Evolutionary conservation across 2,113 vertebrate species (phyloP).

Genomic region (Psittacula cyanocephala): DNA sequence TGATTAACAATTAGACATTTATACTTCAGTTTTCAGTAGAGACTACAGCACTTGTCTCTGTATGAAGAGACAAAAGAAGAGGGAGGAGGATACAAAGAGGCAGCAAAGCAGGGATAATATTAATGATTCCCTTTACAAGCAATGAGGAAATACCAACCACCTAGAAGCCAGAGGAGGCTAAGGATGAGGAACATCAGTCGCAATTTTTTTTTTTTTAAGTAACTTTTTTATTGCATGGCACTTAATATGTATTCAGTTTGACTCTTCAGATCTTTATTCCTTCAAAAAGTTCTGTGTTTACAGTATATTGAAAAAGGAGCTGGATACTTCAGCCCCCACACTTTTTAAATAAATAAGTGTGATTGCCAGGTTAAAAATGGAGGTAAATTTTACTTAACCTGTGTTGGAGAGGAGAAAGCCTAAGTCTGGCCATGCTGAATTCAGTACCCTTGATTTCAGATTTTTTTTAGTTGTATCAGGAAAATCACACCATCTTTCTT

Average conservation of each 20-base stretch:
- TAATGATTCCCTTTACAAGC: neutral
- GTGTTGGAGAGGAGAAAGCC: neutral
- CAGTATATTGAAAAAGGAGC: neutral
- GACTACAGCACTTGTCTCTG: neutral
- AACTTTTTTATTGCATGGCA: neutral
- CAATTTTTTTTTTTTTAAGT: neutral
- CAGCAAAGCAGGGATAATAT: neutral
- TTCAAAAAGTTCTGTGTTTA: neutral
- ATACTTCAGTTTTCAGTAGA: neutral
- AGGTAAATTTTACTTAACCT: neutral
- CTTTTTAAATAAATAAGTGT: neutral
- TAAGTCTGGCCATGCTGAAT: neutral
- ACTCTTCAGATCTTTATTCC: neutral
- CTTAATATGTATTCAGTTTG: neutral
- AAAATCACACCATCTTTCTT: neutral
- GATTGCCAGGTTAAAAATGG: neutral
- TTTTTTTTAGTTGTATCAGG: neutral
- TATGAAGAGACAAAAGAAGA: neutral
- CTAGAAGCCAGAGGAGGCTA: neutral
- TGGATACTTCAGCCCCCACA: accelerated
- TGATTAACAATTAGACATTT: neutral
- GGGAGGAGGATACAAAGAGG: neutral
- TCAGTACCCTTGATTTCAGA: neutral
- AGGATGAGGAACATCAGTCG: neutral
- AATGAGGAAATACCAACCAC: neutral